Percentiles rank a stretch among this genome's conserved stretches.
Conservation (phyloP, 2,113 vertebrate genomes). For the Carlito syrichta region DNA sequence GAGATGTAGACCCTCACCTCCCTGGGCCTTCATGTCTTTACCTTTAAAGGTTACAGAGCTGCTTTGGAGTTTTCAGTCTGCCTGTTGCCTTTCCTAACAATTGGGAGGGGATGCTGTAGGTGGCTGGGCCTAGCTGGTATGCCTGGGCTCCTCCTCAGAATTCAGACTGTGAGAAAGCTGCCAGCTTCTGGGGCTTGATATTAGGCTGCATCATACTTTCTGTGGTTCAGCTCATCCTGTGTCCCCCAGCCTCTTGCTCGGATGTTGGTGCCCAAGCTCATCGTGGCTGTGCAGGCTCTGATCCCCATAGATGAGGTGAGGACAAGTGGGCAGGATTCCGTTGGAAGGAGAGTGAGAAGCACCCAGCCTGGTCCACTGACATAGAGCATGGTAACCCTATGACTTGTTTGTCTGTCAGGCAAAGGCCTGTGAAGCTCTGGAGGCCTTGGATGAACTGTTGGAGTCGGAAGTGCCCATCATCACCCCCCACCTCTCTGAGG, state of each 20-base stretch:
- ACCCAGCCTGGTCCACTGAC: background rate
- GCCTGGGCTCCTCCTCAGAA: background rate
- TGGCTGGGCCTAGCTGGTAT: background rate
- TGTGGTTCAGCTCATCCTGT: background rate
- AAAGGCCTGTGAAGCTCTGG: conserved; percentile 90
- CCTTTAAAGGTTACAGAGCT: background rate
- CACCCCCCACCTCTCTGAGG: conserved; percentile 84
- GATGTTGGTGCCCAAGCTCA: conserved; percentile 85
- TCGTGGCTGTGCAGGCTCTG: conserved; percentile 84
- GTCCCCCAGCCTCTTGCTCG: conserved; percentile 83
- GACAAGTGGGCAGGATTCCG: background rate
- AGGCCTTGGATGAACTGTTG: conserved; percentile 91
- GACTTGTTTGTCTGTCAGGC: conserved; percentile 73
- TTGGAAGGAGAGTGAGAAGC: background rate
- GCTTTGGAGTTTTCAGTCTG: background rate
- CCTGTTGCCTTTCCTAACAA: background rate
- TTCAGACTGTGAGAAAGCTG: background rate
- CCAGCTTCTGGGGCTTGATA: background rate
- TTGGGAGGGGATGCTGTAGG: background rate
- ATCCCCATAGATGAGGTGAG: conserved; percentile 88
- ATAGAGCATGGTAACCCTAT: background rate
- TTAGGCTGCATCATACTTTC: background rate
- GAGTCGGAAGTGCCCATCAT: conserved; percentile 89
- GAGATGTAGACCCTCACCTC: conserved; percentile 38
- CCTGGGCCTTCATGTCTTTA: background rate